These are phyloP conservation scores for Brachionichthys hirsutus DNA, from an alignment of 2,113 vertebrate species.

Conservation along the genomic window DNA sequence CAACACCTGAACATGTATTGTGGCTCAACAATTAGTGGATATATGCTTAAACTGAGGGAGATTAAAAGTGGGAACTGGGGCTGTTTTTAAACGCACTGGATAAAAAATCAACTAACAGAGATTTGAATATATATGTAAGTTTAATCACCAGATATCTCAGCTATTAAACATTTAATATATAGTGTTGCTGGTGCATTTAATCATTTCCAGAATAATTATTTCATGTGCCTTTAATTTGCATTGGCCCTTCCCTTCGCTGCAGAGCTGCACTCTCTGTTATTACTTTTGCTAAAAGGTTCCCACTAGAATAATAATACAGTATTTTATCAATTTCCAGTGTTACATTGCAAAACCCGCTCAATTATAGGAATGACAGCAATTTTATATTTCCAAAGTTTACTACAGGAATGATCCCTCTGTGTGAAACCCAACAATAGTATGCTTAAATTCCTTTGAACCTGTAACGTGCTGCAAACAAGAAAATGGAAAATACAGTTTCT, in stretches of 20 bases:
- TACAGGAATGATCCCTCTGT: conserved; percentile 15
- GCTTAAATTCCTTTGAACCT: conserved; percentile 11
- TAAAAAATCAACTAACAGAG: conserved; percentile 32
- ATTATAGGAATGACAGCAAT: conserved; percentile 23
- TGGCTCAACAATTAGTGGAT: neutral
- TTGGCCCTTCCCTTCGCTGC: neutral
- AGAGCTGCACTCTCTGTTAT: conserved; percentile 6
- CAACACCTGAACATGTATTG: neutral
- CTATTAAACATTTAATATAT: conserved; percentile 18
- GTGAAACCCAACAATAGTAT: neutral
- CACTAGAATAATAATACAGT: conserved; percentile 6
- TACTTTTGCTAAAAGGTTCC: conserved; percentile 8
- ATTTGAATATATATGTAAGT: conserved; percentile 31
- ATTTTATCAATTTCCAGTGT: conserved; percentile 10
- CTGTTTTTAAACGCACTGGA: conserved; percentile 13
- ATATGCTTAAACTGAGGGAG: no score
- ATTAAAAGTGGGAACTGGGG: conserved; percentile 3
- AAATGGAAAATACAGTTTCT: conserved; percentile 31
- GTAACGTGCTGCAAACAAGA: conserved; percentile 31
- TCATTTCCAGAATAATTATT: neutral
- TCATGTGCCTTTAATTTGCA: conserved; percentile 11
- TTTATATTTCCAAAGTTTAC: conserved; percentile 31
- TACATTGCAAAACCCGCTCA: conserved; percentile 12
- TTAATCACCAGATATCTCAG: conserved; percentile 33
- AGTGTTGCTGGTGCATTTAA: conserved; percentile 6